Percentiles rank a stretch among this genome's conserved stretches.
phyloP scores from a whole-genome alignment of 2,797 vertebrate genomes.

The Sylvilagus floridanus region DNA sequence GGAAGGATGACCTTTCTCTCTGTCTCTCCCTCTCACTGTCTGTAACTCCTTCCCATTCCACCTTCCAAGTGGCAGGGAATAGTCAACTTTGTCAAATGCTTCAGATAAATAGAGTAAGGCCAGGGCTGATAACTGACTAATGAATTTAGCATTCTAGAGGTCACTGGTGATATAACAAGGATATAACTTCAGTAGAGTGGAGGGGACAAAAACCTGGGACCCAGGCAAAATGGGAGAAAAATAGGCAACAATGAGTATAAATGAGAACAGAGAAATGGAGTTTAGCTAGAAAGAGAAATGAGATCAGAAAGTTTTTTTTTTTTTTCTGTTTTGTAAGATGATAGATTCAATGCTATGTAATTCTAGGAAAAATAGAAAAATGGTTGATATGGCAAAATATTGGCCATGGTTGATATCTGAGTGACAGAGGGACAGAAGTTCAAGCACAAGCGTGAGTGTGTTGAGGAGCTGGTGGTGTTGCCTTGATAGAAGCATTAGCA shows the following conservation, averaged over 20 bases:
- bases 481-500: neutral
- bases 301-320: neutral
- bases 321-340: neutral
- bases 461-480: neutral
- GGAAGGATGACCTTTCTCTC: too few species aligned
- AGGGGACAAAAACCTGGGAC: neutral
- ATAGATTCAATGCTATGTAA: neutral
- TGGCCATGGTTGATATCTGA: neutral
- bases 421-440: neutral
- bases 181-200: neutral
- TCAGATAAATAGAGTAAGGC: neutral
- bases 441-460: too few species aligned
- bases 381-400: neutral
- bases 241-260: neutral
- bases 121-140: neutral
- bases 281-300: neutral
- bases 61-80: neutral
- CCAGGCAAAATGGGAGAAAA: neutral
- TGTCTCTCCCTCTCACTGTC: too few species aligned
- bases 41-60: neutral
- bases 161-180: neutral
- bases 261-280: neutral
- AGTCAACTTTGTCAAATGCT: neutral
- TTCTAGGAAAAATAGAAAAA: neutral
- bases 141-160: neutral